A percentile compares a stretch with the other conserved stretches of the same genome.
Evolutionary conservation across 2,888 invertebrate genomes (phyloP).

Genomic region (Acanthosepion pharaonis): DNA sequence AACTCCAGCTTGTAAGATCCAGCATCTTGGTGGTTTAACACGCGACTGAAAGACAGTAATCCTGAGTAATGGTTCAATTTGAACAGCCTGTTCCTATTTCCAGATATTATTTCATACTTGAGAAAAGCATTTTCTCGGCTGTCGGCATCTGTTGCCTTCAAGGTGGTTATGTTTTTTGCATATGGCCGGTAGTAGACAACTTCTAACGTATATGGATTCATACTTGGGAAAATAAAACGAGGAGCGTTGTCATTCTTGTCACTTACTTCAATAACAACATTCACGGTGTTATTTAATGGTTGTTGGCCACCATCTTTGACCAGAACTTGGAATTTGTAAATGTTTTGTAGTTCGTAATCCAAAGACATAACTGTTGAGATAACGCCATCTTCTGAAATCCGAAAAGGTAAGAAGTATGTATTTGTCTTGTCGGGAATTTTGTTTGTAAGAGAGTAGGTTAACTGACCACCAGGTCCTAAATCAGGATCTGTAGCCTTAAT

Average conservation of each 20-base stretch:
- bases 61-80: background rate
- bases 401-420: background rate
- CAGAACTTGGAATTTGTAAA: background rate
- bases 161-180: background rate
- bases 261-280: background rate
- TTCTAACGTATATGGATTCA: background rate
- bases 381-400: background rate
- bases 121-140: background rate
- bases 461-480: slow-evolving; percentile 12
- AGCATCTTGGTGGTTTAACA: background rate
- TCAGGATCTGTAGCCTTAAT: slow-evolving; percentile 35
- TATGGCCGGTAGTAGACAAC: background rate
- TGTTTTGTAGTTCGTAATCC: background rate
- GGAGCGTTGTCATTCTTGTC: background rate
- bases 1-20: background rate
- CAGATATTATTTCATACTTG: background rate
- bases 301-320: background rate
- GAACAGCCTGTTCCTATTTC: background rate
- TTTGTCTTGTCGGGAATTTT: background rate
- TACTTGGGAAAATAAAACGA: background rate
- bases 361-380: background rate
- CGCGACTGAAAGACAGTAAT: background rate
- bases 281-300: background rate
- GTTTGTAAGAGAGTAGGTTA: background rate
- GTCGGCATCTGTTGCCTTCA: background rate